Conservation (phyloP, 2,888 invertebrate genomes). For the Magallana nippona region DNA sequence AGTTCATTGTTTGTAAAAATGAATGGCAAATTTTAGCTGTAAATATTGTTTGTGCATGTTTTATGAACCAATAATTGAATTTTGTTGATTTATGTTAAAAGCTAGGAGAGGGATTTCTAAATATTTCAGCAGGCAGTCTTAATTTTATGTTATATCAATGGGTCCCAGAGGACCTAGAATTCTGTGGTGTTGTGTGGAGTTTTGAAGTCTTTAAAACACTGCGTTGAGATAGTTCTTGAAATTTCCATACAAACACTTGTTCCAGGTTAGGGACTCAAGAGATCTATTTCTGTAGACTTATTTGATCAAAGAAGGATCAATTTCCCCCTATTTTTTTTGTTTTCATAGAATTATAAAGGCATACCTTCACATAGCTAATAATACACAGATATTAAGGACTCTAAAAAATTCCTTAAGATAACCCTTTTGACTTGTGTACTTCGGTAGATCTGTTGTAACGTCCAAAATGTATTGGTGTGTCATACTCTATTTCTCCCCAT, state of each 20-base stretch:
- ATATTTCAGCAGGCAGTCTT: conserved; percentile 36
- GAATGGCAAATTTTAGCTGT: conserved; percentile 29
- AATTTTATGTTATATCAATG: conserved; percentile 30
- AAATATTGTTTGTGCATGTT: conserved; percentile 35
- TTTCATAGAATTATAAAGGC: no score
- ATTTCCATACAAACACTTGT: background rate
- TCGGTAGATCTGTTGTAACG: no score
- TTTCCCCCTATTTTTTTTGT: no score
- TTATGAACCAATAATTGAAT: conserved; percentile 37
- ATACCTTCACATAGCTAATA: no score
- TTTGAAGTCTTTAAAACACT: conserved; percentile 8
- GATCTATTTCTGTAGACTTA: no score
- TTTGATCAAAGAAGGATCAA: no score
- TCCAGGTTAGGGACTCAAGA: background rate
- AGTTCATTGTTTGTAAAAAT: conserved; percentile 22
- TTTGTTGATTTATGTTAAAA: conserved; percentile 39
- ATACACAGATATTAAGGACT: no score
- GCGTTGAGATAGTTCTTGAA: background rate
- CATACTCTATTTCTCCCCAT: no score
- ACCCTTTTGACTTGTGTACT: no score
- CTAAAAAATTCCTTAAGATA: no score
- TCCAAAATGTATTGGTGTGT: no score
- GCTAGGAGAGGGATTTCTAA: conserved; percentile 35
- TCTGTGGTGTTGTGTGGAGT: background rate
- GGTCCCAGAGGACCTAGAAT: background rate